These are phyloP conservation scores for Hylyphantes graminicola DNA, from an alignment of 1,140 invertebrate genomes.

Conservation along the genomic window DNA sequence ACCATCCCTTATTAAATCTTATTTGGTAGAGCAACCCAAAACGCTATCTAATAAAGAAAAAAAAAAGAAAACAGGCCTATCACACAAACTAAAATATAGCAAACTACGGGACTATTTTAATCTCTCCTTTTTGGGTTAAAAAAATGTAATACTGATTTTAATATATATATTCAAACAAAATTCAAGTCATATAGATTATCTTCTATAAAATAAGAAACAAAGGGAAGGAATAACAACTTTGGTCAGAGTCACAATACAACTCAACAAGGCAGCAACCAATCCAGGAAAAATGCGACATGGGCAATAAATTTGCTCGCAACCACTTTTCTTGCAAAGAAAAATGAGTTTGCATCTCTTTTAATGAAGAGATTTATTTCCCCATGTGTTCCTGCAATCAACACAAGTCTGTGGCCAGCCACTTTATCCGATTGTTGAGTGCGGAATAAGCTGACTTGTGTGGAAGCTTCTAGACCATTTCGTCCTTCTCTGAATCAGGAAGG, in stretches of 20 bases:
- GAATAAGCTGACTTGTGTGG: constrained; percentile 1
- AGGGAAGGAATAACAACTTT: constrained; percentile 18
- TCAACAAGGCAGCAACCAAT: constrained; percentile 12
- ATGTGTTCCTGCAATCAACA: constrained; percentile 1
- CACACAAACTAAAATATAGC: constrained; percentile 3
- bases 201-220: neutral
- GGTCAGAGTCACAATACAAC: constrained; percentile 27
- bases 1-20: too few relatives aligned
- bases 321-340: neutral
- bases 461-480: constrained; percentile 18
- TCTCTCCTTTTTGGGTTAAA: constrained; percentile 1
- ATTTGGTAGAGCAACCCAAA: neutral
- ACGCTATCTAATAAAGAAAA: neutral
- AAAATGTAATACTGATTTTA: constrained; percentile 6
- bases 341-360: neutral
- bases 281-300: constrained; percentile 17
- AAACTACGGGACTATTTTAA: neutral
- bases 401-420: constrained; percentile 50
- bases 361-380: constrained; percentile 4
- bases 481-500: constrained; percentile 7
- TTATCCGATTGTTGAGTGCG: constrained; percentile 16
- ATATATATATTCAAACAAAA: constrained; percentile 4
- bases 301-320: constrained; percentile 1
- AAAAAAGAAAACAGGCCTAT: neutral
- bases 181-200: constrained; percentile 7